These are phyloP conservation scores for Lepus timidus DNA, from an alignment of 2,113 vertebrate genomes.

Conservation along the genomic window DNA sequence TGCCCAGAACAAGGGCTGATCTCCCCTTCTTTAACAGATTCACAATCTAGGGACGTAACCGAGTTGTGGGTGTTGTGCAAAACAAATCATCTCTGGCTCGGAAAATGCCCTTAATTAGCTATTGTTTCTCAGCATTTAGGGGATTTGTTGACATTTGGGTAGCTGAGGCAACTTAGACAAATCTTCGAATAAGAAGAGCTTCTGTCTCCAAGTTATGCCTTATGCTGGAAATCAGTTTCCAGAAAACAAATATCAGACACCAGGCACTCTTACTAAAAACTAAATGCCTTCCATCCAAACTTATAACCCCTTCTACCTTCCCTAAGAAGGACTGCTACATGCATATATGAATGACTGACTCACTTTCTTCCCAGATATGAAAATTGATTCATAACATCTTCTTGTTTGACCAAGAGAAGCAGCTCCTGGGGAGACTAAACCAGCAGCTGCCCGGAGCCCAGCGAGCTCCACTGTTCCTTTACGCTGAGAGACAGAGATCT, in stretches of 20 bases:
- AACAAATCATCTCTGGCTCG: conserved; percentile 78
- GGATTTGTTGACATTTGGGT: conserved; percentile 63
- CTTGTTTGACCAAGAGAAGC: background rate
- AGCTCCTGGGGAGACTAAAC: background rate
- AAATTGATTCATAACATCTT: background rate
- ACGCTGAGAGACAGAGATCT: too few relatives aligned
- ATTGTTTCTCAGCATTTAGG: conserved; percentile 36
- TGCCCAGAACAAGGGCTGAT: conserved; percentile 21
- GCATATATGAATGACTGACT: background rate
- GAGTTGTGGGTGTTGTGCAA: conserved; percentile 29
- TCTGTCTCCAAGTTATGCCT: conserved; percentile 50
- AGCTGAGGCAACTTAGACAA: conserved; percentile 54
- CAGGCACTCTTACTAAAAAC: conserved; percentile 40
- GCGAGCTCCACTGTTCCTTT: background rate
- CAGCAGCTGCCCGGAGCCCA: background rate
- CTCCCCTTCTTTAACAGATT: conserved; percentile 67
- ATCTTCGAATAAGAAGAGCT: conserved; percentile 64
- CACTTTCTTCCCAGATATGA: background rate
- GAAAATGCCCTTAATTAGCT: conserved; percentile 41
- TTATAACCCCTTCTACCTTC: background rate
- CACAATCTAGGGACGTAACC: conserved; percentile 61
- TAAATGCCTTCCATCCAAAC: background rate
- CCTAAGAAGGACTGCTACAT: background rate
- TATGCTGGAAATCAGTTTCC: conserved; percentile 43
- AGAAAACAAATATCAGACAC: conserved; percentile 62